These are phyloP conservation scores for Mizuhopecten yessoensis DNA, from an alignment of 1,140 invertebrate genomes.

Conservation along the genomic window DNA sequence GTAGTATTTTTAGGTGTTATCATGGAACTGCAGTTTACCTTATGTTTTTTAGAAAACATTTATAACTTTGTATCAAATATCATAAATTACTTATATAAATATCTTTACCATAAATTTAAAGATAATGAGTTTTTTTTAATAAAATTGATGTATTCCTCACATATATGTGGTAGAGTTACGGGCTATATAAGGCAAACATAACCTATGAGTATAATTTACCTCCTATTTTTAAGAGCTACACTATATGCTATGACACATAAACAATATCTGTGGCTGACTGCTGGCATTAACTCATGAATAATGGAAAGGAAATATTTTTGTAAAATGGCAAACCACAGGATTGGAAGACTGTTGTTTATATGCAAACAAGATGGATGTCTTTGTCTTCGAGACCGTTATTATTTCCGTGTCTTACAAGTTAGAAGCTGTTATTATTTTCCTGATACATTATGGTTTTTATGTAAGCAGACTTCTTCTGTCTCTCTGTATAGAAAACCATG, in stretches of 20 bases:
- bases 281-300: background rate
- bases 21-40: too few species aligned
- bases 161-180: too few species aligned
- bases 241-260: background rate
- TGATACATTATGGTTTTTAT: background rate
- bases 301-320: background rate
- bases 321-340: background rate
- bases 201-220: background rate
- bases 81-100: too few species aligned
- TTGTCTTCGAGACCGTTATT: background rate
- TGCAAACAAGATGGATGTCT: background rate
- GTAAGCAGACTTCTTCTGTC: background rate
- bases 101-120: too few species aligned
- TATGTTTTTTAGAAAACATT: too few species aligned
- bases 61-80: too few species aligned
- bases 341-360: background rate
- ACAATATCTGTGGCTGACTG: background rate
- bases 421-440: background rate
- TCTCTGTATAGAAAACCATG: background rate
- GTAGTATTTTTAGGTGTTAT: too few species aligned
- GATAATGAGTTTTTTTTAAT: too few species aligned
- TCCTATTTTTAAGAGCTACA: background rate
- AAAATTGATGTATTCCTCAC: too few species aligned
- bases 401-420: background rate
- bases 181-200: too few species aligned